Base-by-base conservation (phyloP, 1,140 invertebrate genomes). In the Drosophila lacertosa region DNA sequence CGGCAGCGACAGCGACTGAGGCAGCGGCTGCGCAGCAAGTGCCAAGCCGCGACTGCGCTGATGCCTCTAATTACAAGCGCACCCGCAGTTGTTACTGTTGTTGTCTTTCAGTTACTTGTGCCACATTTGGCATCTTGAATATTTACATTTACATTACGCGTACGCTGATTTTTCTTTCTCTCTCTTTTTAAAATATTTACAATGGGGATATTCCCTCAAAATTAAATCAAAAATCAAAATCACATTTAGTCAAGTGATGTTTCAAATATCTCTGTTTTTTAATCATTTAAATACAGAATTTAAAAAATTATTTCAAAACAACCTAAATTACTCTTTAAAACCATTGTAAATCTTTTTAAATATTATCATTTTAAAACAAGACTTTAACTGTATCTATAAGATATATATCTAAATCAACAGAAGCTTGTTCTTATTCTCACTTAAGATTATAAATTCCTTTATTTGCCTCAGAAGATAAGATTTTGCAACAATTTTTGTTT, bases 41-140 rank as follows among this genome's bases (percentile, higher is more conserved):
- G 26, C 16, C 42, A 55, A 26, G 26, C 15, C 9, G 42, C 68
- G 44, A 47, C 32, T 51, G 47, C 54, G 58, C 39, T 65, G 55
- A 45, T 71, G 79, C 73, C 64, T 84, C 68, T 84, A 84, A 86
- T 84, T 84, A 84, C 80, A 78, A 67, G 71, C 44, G 13, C 32
- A 54, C 40, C 57, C 58, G 66, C 51, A 35, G 62, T 66, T 71
- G 22, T 40, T 55, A 42, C 47, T 65, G 22, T 62, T 62, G 24
- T 60, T 65, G 35, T 72, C 44, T 74, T 70, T 78, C 78, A 82
- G 79, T 83, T 82, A 82, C 67, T 79, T 84, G 80, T 84, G 76
- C 80, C 80, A 84, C 67, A 84, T 84, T 84, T 84, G 68, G 75
- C 71, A 84, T 84, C 71, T 79, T 37, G 64, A 35, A 65, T 57